Conservation (phyloP, 2,888 invertebrate genomes). For the Tigriopus californicus region DNA sequence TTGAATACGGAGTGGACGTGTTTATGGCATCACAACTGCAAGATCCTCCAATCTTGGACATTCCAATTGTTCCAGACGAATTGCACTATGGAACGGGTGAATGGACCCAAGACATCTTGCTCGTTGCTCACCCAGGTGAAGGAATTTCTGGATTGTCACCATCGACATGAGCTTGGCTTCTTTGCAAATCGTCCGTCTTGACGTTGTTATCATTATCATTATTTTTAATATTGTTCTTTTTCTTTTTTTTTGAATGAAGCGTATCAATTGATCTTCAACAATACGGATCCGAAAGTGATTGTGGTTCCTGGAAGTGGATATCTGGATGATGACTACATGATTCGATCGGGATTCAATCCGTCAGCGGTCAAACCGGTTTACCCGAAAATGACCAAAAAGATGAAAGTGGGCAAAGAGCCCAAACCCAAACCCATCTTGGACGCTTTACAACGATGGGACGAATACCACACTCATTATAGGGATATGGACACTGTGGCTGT, state of each 20-base stretch:
- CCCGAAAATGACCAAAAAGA: background rate
- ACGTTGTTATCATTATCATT: no score
- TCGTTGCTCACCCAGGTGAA: background rate
- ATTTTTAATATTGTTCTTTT: no score
- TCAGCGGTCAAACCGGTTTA: background rate
- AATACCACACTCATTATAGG: background rate
- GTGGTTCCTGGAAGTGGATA: background rate
- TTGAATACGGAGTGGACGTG: background rate
- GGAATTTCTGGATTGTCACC: no score
- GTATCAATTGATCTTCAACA: no score
- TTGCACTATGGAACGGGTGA: background rate
- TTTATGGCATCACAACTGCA: background rate
- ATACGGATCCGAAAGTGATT: no score
- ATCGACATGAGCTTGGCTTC: no score
- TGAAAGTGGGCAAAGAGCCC: background rate
- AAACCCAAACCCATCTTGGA: background rate
- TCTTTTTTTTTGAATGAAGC: no score
- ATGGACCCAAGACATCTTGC: constrained; percentile 1
- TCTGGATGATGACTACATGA: background rate
- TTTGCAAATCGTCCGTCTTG: no score
- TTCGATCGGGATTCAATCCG: background rate
- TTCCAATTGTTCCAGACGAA: background rate
- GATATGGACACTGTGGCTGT: background rate
- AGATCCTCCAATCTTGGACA: background rate
- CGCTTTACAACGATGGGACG: background rate